These are phyloP conservation scores for Hypomecis atomaria DNA, from an alignment of 2,888 invertebrate species.

Conservation along the genomic window DNA sequence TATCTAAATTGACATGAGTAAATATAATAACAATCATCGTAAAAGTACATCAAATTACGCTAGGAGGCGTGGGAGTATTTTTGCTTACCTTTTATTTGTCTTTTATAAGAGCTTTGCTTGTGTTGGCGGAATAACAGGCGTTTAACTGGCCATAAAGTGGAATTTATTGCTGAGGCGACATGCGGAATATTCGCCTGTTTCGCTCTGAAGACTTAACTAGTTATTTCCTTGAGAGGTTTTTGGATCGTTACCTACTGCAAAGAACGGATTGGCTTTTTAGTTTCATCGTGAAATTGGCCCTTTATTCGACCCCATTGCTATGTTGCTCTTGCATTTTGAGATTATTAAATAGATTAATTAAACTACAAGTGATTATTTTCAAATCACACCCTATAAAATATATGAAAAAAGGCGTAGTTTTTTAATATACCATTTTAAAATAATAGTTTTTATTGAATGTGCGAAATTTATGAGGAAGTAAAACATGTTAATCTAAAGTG, in stretches of 20 bases:
- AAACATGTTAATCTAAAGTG: too few species aligned
- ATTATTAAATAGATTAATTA: too few species aligned
- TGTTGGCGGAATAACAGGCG: constrained; percentile 70
- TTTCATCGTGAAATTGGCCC: background rate
- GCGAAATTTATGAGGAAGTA: too few species aligned
- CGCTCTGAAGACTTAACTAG: constrained; percentile 56
- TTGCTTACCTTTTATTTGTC: constrained; percentile 59
- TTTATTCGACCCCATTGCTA: too few species aligned
- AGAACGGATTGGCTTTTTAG: background rate
- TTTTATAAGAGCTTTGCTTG: constrained; percentile 61
- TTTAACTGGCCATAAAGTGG: constrained; percentile 75
- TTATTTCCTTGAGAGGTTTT: constrained; percentile 32
- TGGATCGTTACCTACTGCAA: background rate
- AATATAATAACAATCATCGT: constrained; percentile 46
- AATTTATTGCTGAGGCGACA: constrained; percentile 67
- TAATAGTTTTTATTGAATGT: too few species aligned
- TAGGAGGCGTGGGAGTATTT: constrained; percentile 45
- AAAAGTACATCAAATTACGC: constrained; percentile 51
- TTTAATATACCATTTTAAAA: too few species aligned
- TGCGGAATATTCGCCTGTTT: constrained; percentile 62
- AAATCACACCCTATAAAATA: too few species aligned
- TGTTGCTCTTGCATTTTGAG: too few species aligned
- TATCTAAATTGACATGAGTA: constrained; percentile 44
- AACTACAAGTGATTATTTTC: too few species aligned
- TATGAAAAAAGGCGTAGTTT: too few species aligned